A percentile compares a stretch with the other conserved stretches of the same genome.
These are phyloP conservation scores for Ochropacha duplaris DNA, from an alignment of 2,888 invertebrate genomes.

Conservation along the genomic window DNA sequence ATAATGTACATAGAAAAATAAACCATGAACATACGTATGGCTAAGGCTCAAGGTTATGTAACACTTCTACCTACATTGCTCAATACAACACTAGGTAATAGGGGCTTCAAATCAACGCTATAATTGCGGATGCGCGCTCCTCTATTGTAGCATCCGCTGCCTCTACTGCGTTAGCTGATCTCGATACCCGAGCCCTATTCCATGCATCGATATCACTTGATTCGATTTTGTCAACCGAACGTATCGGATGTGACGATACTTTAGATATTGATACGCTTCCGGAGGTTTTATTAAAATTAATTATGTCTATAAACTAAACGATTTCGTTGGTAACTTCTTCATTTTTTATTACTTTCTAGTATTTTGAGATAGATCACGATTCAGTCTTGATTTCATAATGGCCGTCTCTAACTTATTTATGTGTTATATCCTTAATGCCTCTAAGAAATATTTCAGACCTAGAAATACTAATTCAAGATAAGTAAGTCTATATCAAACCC, in stretches of 20 bases:
- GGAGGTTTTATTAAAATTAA: background rate
- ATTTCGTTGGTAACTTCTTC: background rate
- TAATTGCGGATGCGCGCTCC: constrained; percentile 34
- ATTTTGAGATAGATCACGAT: background rate
- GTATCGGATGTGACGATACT: constrained; percentile 6
- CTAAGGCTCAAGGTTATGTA: constrained; percentile 3
- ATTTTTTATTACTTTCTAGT: background rate
- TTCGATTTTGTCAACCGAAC: constrained; percentile 24
- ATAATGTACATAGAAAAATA: background rate
- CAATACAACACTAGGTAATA: constrained; percentile 22
- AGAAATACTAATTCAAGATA: no score
- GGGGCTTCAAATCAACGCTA: constrained; percentile 35
- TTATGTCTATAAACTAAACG: background rate
- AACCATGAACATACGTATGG: background rate
- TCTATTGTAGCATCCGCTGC: constrained; percentile 37
- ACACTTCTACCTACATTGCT: constrained; percentile 2
- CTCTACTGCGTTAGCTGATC: constrained; percentile 6
- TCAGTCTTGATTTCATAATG: background rate
- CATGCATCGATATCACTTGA: constrained; percentile 29
- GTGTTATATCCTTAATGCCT: no score
- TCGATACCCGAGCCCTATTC: constrained; percentile 4
- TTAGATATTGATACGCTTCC: constrained; percentile 2
- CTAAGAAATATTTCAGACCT: no score
- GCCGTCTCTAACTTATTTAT: background rate
- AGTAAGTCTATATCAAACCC: background rate